Conservation (phyloP, 1,140 invertebrate species). For the Bombus polaris region DNA sequence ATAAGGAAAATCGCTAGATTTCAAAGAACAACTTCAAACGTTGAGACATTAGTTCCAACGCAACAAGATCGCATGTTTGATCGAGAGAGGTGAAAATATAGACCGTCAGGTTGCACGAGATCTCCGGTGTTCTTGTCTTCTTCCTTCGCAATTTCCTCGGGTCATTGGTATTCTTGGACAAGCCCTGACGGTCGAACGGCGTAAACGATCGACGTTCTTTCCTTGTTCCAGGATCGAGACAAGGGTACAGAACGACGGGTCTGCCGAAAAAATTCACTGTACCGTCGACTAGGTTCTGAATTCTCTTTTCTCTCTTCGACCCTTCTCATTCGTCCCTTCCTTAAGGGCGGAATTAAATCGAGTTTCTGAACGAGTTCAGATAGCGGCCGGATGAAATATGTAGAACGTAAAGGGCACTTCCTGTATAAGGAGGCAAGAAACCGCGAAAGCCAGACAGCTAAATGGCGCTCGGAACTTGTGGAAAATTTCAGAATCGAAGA, state of each 20-base stretch:
- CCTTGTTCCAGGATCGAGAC: constrained; percentile 29
- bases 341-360: constrained; percentile 55
- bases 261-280: constrained; percentile 37
- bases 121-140: constrained; percentile 19
- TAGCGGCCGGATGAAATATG: constrained; percentile 55
- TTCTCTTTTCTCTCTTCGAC: not conserved
- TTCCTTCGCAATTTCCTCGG: constrained; percentile 49
- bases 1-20: not conserved
- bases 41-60: too few relatives aligned
- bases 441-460: constrained; percentile 30
- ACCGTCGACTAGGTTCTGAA: constrained; percentile 32
- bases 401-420: constrained; percentile 46
- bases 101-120: not conserved
- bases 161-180: constrained; percentile 60
- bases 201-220: constrained; percentile 50
- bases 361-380: constrained; percentile 57
- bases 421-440: constrained; percentile 47
- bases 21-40: not conserved
- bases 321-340: not conserved
- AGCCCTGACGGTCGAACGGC: constrained; percentile 33
- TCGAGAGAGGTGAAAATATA: not conserved
- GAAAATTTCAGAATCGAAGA: constrained; percentile 59
- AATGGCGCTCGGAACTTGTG: constrained; percentile 46
- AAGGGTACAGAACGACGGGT: constrained; percentile 32
- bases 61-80: not conserved